Conservation (phyloP, 2,113 vertebrate species). For the Crotalus viridis region DNA sequence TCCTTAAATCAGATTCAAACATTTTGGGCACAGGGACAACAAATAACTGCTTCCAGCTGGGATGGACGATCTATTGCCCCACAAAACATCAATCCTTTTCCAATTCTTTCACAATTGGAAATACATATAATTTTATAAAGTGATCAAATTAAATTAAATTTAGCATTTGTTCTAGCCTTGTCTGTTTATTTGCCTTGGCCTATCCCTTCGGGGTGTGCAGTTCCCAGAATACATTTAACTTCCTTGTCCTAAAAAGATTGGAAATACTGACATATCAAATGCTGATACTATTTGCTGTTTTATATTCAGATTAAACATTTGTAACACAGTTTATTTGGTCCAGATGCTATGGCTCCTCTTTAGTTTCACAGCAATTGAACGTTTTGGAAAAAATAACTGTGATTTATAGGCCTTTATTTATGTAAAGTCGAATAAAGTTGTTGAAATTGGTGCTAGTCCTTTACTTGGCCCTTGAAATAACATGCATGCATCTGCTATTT, state of each 20-base stretch:
- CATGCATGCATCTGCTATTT: neutral
- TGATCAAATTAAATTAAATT: neutral
- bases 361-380: neutral
- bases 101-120: neutral
- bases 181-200: neutral
- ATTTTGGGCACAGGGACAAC: neutral
- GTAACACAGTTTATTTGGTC: neutral
- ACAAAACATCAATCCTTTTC: neutral
- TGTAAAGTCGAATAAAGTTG: neutral
- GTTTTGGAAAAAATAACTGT: neutral
- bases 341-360: neutral
- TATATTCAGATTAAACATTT: neutral
- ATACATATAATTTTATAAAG: neutral
- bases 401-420: neutral
- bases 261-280: neutral
- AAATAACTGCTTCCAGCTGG: neutral
- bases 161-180: neutral
- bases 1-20: neutral
- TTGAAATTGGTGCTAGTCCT: neutral
- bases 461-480: neutral
- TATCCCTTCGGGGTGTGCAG: neutral
- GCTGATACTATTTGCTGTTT: neutral
- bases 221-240: neutral
- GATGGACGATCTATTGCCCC: neutral
- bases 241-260: neutral